Conservation (phyloP, 2,888 invertebrate species). For the Cheilosia vulpina region DNA sequence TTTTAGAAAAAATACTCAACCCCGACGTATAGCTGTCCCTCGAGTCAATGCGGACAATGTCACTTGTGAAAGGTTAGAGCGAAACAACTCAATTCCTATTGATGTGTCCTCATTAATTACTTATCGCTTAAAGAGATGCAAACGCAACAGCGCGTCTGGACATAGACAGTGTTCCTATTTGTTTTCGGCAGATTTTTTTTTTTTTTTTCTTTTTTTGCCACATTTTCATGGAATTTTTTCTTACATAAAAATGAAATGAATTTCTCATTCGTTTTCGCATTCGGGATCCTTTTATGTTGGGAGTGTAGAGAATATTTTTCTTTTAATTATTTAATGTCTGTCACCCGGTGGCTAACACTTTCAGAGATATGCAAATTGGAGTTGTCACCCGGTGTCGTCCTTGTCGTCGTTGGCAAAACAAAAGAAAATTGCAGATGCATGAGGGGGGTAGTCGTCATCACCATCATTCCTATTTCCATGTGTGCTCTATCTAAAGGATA, state of each 20-base stretch:
- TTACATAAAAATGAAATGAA: conserved; percentile 14
- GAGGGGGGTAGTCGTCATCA: conserved; percentile 46
- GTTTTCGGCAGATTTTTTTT: neutral
- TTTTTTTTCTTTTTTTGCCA: neutral
- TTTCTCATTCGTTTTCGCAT: conserved; percentile 21
- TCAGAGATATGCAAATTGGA: conserved; percentile 82
- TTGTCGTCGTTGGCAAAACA: conserved; percentile 63
- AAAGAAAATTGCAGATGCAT: conserved; percentile 73
- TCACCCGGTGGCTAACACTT: conserved; percentile 83
- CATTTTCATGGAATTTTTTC: conserved; percentile 33
- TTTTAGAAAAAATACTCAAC: conserved; percentile 61
- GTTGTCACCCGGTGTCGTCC: conserved; percentile 78
- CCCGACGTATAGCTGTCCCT: conserved; percentile 11
- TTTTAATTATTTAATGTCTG: conserved; percentile 83
- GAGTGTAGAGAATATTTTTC: conserved; percentile 66
- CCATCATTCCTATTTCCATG: conserved; percentile 11
- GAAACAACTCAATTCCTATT: conserved; percentile 71
- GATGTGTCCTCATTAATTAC: conserved; percentile 71
- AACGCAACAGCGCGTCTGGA: conserved; percentile 38
- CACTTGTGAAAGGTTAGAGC: conserved; percentile 28
- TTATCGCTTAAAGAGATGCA: conserved; percentile 74
- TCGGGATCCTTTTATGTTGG: conserved; percentile 28
- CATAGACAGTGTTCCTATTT: conserved; percentile 19
- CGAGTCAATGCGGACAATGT: conserved; percentile 24
- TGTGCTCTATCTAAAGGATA: conserved; percentile 55